Evolutionary conservation across 92 coral and sea anemone species (phyloP).

Genomic region (Pocillopora meandrina): DNA sequence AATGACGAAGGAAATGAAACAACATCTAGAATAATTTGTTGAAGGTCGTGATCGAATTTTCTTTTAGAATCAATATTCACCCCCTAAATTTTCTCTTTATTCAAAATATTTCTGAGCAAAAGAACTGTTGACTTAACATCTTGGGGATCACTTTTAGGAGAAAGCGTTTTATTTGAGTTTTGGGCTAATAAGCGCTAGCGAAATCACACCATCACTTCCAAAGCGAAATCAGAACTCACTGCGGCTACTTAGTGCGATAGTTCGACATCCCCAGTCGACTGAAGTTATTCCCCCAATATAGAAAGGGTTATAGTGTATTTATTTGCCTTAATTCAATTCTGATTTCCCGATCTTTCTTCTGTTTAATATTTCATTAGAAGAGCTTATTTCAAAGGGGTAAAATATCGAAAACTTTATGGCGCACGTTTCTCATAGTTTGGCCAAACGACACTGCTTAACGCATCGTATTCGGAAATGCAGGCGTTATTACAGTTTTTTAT

Average conservation of each 20-base stretch:
- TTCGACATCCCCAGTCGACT: not conserved
- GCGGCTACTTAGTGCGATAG: not conserved
- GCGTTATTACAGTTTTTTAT: slow-evolving; percentile 13
- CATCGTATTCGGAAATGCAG: not conserved
- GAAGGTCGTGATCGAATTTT: slow-evolving; percentile 10
- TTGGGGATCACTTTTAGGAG: not conserved
- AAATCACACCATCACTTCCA: not conserved
- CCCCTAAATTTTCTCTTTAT: not conserved
- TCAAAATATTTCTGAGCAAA: not conserved
- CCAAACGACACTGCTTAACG: not conserved
- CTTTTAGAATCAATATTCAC: not conserved
- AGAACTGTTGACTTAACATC: not conserved
- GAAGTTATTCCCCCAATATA: not conserved
- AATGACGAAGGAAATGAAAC: not conserved
- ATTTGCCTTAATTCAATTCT: slow-evolving; percentile 1
- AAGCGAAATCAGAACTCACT: not conserved
- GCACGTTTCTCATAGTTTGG: not conserved
- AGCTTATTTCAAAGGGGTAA: not conserved
- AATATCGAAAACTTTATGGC: not conserved
- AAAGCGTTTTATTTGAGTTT: not conserved
- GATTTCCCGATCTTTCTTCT: not conserved
- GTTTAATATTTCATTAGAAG: not conserved
- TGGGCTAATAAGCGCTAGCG: not conserved
- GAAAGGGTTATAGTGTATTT: not conserved
- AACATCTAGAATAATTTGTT: not conserved